Conservation (phyloP, 2,888 invertebrate genomes). For the Brassicogethes aeneus region DNA sequence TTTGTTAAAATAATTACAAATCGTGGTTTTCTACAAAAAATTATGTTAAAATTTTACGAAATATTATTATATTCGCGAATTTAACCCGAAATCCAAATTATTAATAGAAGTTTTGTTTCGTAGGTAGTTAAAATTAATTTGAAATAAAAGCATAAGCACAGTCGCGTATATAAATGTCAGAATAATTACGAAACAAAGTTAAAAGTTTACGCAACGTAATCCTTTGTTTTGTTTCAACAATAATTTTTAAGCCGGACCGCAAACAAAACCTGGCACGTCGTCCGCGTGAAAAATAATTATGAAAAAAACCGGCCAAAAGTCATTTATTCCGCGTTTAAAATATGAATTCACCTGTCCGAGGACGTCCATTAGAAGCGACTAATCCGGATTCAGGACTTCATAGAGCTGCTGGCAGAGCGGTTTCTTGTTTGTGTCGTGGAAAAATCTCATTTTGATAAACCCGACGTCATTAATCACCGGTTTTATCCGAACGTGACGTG, state of each 20-base stretch:
- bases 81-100: too few species aligned
- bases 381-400: constrained; percentile 27
- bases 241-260: neutral
- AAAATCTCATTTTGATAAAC: constrained; percentile 40
- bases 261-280: neutral
- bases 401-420: constrained; percentile 23
- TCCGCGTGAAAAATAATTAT: neutral
- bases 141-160: too few species aligned
- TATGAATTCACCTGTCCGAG: constrained; percentile 26
- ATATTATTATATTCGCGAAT: too few species aligned
- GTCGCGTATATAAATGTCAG: too few species aligned
- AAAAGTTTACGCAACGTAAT: too few species aligned
- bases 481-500: constrained; percentile 39
- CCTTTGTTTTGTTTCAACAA: too few species aligned
- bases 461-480: constrained; percentile 37
- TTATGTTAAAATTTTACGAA: too few species aligned
- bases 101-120: too few species aligned
- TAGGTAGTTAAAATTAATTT: too few species aligned
- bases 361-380: constrained; percentile 20
- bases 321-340: constrained; percentile 4
- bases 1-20: too few species aligned
- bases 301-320: constrained; percentile 8
- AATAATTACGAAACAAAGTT: too few species aligned
- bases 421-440: constrained; percentile 31
- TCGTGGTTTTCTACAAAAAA: too few species aligned